Conservation (phyloP, 2,888 invertebrate genomes). For the Anoncus sp. region DNA sequence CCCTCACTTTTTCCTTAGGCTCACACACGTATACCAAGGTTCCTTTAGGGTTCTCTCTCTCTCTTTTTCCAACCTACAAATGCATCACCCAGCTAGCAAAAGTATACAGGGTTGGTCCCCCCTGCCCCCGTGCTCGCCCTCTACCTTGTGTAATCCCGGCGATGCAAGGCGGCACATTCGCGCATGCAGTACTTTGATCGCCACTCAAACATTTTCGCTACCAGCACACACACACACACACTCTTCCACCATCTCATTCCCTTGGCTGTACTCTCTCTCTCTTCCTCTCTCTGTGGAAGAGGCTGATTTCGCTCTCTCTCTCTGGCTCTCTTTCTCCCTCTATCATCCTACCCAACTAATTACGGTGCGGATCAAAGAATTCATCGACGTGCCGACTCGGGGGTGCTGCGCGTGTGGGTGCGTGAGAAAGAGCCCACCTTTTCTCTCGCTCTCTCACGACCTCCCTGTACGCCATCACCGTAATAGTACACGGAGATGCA, state of each 20-base stretch:
- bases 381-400: slow-evolving; percentile 75
- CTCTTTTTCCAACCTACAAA: background rate
- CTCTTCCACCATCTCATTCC: slow-evolving; percentile 40
- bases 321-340: slow-evolving; percentile 10
- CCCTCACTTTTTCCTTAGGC: slow-evolving; percentile 7
- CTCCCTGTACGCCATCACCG: slow-evolving; percentile 7
- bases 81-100: slow-evolving; percentile 46
- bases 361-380: slow-evolving; percentile 82
- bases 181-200: slow-evolving; percentile 80
- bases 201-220: slow-evolving; percentile 81
- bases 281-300: slow-evolving; percentile 54
- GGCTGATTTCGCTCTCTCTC: slow-evolving; percentile 53
- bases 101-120: slow-evolving; percentile 25
- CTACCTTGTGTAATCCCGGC: slow-evolving; percentile 38
- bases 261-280: slow-evolving; percentile 42
- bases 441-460: background rate
- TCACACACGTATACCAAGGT: slow-evolving; percentile 12
- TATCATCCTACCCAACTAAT: slow-evolving; percentile 78
- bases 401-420: slow-evolving; percentile 68
- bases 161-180: slow-evolving; percentile 73
- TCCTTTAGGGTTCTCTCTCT: slow-evolving; percentile 5
- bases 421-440: slow-evolving; percentile 63
- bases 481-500: slow-evolving; percentile 43
- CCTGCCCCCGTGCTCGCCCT: too few relatives aligned
- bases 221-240: too few relatives aligned